Percentiles rank a stretch among this genome's conserved stretches.
Conservation (phyloP, 2,113 vertebrate species). For the Ciconia stormi region DNA sequence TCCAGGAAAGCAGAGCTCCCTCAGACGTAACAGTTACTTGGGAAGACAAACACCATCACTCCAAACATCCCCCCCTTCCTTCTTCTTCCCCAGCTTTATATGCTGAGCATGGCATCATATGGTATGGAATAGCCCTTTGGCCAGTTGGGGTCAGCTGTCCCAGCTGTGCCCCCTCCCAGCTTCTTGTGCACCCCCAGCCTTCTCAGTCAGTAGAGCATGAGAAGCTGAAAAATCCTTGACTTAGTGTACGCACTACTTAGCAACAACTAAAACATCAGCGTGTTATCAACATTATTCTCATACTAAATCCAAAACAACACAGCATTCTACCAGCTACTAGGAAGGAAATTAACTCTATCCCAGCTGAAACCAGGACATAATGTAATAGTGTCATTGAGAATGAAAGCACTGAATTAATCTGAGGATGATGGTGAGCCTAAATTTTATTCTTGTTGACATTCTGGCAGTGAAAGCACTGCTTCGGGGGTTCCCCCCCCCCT, state of each 20-base stretch:
- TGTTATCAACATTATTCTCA: too few species aligned
- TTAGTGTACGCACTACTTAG: not conserved
- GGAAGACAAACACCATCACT: not conserved
- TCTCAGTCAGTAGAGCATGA: too few species aligned
- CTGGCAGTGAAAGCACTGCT: not conserved
- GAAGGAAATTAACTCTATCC: too few species aligned
- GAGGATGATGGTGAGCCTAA: not conserved
- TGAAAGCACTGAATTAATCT: not conserved
- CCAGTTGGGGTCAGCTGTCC: not conserved
- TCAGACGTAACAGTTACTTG: fast-evolving
- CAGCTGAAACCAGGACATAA: too few species aligned
- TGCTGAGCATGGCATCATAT: not conserved
- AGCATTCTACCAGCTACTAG: too few species aligned
- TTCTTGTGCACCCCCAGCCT: too few species aligned
- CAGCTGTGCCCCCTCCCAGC: not conserved
- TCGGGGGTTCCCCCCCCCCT: not conserved
- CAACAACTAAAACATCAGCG: not conserved
- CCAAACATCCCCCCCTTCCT: fast-evolving
- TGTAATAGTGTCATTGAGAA: not conserved
- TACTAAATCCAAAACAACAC: too few species aligned
- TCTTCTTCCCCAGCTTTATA: not conserved
- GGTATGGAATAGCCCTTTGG: too few species aligned
- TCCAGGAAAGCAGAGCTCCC: not conserved
- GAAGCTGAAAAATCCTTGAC: too few species aligned
- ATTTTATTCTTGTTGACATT: not conserved